phyloP scores from a whole-genome alignment of 2,113 vertebrate genomes.

The Paramormyrops kingsleyae region DNA sequence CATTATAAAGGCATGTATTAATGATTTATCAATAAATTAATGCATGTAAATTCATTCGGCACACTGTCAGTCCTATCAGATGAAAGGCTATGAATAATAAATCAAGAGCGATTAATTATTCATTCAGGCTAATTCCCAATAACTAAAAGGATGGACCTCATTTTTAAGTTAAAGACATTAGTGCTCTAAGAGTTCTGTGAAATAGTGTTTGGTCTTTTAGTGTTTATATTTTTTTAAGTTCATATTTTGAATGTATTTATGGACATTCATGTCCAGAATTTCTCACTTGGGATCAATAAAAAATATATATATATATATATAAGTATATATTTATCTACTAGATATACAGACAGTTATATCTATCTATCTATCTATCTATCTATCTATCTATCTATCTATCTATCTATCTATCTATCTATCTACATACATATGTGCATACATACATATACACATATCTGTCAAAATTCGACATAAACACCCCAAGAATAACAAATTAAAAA shows the following conservation, averaged over 20 bases:
- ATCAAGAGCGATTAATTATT: constrained; percentile 82
- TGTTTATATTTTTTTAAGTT: neutral
- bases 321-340: neutral
- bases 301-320: neutral
- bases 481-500: neutral
- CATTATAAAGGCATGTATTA: constrained; percentile 47
- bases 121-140: constrained; percentile 81
- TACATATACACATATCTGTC: neutral
- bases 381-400: neutral
- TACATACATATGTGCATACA: neutral
- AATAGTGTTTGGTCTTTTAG: neutral
- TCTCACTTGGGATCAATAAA: neutral
- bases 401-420: neutral
- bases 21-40: constrained; percentile 90
- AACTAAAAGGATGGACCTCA: constrained; percentile 54
- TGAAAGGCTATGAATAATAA: constrained; percentile 80
- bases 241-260: neutral
- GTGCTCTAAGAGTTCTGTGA: neutral
- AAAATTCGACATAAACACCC: neutral
- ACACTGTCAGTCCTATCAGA: constrained; percentile 73
- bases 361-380: neutral
- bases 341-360: neutral
- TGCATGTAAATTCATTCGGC: constrained; percentile 81
- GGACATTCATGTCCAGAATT: neutral
- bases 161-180: neutral